These are phyloP conservation scores for Cyclophora punctaria DNA, from an alignment of 2,888 invertebrate species.

Conservation along the genomic window DNA sequence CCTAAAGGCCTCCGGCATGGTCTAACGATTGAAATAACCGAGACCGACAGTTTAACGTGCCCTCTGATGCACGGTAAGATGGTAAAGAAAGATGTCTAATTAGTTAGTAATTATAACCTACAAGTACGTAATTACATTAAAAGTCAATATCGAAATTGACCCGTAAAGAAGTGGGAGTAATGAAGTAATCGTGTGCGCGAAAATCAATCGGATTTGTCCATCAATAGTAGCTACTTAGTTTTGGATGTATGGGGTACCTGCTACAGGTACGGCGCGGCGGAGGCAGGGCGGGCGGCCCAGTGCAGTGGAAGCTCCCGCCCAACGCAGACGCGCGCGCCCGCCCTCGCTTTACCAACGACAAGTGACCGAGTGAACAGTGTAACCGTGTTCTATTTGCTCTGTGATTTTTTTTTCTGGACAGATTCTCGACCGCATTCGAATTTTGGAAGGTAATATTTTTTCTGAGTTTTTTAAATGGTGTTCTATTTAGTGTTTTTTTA, in stretches of 20 bases:
- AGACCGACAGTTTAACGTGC: too few species aligned
- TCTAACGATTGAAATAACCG: too few species aligned
- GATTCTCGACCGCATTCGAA: neutral
- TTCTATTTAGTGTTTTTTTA: too few species aligned
- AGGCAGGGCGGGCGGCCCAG: slow-evolving; percentile 51
- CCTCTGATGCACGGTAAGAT: too few species aligned
- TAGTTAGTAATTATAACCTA: too few species aligned
- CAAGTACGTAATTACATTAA: too few species aligned
- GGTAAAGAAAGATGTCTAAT: too few species aligned
- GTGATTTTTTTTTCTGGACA: slow-evolving; percentile 4
- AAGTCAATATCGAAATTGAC: too few species aligned
- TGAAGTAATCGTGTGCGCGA: slow-evolving; percentile 30
- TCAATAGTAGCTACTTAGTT: slow-evolving; percentile 68
- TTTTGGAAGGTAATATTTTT: too few species aligned
- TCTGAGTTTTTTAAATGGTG: too few species aligned
- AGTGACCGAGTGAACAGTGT: slow-evolving; percentile 40
- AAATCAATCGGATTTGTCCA: slow-evolving; percentile 66
- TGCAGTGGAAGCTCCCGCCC: slow-evolving; percentile 50
- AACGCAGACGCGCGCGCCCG: slow-evolving; percentile 46
- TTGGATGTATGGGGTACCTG: slow-evolving; percentile 57
- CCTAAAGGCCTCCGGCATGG: too few species aligned
- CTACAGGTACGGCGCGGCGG: slow-evolving; percentile 56
- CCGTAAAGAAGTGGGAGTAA: too few species aligned
- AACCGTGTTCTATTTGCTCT: slow-evolving; percentile 10
- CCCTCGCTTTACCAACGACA: slow-evolving; percentile 20